Percentiles rank a stretch among this genome's conserved stretches.
Conservation (phyloP, 2,113 vertebrate genomes). For the Pteruthius melanotis region DNA sequence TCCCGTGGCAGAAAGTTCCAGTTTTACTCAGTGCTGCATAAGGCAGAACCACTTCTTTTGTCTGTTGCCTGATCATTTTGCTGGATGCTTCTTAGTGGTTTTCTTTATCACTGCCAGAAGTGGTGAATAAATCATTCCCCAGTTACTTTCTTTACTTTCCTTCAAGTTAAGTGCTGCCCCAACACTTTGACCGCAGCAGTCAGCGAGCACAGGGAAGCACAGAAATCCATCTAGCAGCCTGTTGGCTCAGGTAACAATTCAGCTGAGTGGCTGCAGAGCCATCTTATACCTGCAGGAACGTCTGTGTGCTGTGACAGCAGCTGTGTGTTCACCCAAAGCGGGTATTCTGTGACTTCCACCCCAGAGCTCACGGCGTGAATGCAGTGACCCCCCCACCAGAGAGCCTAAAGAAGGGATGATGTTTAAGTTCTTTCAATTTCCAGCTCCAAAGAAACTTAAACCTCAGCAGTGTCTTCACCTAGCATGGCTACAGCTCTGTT, state of each 20-base stretch:
- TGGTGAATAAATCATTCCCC: constrained; percentile 38
- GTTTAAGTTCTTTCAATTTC: background rate
- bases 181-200: background rate
- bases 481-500: background rate
- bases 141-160: background rate
- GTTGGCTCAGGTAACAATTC: background rate
- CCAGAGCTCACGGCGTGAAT: background rate
- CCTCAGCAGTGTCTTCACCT: background rate
- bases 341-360: background rate
- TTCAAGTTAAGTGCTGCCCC: constrained; percentile 24
- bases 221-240: background rate
- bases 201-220: background rate
- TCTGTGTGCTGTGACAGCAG: background rate
- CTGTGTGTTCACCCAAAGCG: background rate
- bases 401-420: background rate
- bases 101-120: background rate
- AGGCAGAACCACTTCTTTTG: background rate
- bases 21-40: background rate
- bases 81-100: background rate
- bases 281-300: background rate
- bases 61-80: background rate
- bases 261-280: background rate
- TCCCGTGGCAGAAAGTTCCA: background rate
- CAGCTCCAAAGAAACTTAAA: background rate
- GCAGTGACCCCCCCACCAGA: too few relatives aligned